Evolutionary conservation across 2,797 vertebrate genomes (phyloP).

Genomic region (Telmatherina bonti): DNA sequence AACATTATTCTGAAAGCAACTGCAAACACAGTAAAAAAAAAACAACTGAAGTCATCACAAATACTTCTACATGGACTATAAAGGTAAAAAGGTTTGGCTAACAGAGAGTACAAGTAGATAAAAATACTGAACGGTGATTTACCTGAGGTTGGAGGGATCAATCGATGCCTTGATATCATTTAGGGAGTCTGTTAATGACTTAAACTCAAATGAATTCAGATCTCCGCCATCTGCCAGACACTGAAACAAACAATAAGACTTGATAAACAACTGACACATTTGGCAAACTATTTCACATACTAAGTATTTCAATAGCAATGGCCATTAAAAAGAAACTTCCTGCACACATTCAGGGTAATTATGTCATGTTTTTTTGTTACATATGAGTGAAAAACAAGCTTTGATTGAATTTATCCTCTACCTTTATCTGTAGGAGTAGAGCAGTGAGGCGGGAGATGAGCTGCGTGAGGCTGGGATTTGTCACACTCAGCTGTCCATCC

Average conservation of each 20-base stretch:
- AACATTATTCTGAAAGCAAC: constrained; percentile 99
- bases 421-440: constrained; percentile 97
- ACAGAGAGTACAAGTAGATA: background rate
- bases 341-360: background rate
- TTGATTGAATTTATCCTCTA: constrained; percentile 43
- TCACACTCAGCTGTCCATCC: constrained; percentile 88
- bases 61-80: background rate
- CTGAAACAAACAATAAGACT: constrained; percentile 74
- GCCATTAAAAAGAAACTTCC: background rate
- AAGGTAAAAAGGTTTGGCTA: too few species aligned
- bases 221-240: constrained; percentile 97
- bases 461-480: constrained; percentile 89
- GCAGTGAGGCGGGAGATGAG: constrained; percentile 96
- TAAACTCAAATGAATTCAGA: constrained; percentile 99
- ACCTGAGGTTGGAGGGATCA: constrained; percentile 98
- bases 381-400: background rate
- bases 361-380: background rate
- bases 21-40: constrained; percentile 54
- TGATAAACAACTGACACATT: background rate
- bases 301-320: background rate
- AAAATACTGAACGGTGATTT: constrained; percentile 24
- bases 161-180: constrained; percentile 98
- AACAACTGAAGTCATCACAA: background rate
- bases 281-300: background rate
- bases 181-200: constrained; percentile 97